Percentiles rank a stretch among this genome's conserved stretches.
These are phyloP conservation scores for Chesias legatella DNA, from an alignment of 2,888 invertebrate genomes.

Conservation along the genomic window DNA sequence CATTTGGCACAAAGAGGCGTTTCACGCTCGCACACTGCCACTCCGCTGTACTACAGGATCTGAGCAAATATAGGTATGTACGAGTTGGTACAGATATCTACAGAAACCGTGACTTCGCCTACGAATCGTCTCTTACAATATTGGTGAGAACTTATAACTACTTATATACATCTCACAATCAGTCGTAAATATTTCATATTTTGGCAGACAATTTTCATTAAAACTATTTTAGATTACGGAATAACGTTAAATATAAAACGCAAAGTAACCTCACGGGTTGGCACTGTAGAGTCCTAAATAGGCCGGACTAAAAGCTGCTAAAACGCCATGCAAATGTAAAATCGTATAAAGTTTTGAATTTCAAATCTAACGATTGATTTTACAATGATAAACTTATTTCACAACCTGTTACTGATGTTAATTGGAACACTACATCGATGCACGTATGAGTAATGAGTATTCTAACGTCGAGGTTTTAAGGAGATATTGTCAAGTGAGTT, in stretches of 20 bases:
- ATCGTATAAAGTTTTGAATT: constrained; percentile 53
- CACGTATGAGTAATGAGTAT: constrained; percentile 42
- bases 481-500: constrained; percentile 71
- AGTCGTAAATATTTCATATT: constrained; percentile 73
- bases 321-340: constrained; percentile 57
- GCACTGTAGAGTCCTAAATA: constrained; percentile 65
- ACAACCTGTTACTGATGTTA: constrained; percentile 69
- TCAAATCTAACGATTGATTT: constrained; percentile 42
- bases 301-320: constrained; percentile 72
- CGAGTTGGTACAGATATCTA: constrained; percentile 67
- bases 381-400: constrained; percentile 57
- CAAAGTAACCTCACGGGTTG: constrained; percentile 54
- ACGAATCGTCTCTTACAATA: constrained; percentile 60
- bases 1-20: constrained; percentile 76
- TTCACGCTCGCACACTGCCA: constrained; percentile 62
- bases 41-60: constrained; percentile 60
- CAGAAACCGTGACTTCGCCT: constrained; percentile 61
- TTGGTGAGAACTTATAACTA: constrained; percentile 72
- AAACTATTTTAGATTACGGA: constrained; percentile 44
- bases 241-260: constrained; percentile 46
- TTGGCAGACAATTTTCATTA: constrained; percentile 67
- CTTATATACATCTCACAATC: constrained; percentile 78
- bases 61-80: constrained; percentile 80
- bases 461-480: constrained; percentile 58
- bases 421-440: constrained; percentile 43